These are phyloP conservation scores for Achroia grisella DNA, from an alignment of 1,140 invertebrate genomes.

Conservation along the genomic window DNA sequence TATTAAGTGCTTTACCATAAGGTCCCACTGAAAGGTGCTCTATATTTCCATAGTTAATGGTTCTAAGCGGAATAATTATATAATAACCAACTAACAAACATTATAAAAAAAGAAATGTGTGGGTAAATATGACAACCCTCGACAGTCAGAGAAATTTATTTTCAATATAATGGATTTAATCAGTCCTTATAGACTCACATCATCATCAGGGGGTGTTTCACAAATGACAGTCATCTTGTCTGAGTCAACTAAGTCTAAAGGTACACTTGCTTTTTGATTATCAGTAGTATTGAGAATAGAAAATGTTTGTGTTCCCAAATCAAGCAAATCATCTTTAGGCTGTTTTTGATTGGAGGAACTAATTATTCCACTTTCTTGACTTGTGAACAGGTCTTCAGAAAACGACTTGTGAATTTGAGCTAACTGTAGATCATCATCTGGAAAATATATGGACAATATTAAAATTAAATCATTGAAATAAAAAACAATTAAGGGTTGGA, in stretches of 20 bases:
- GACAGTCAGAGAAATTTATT: too few relatives aligned
- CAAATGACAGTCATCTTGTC: conserved; percentile 25
- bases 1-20: too few relatives aligned
- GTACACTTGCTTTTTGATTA: conserved; percentile 3
- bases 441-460: too few relatives aligned
- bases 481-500: too few relatives aligned
- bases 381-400: conserved; percentile 48
- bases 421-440: conserved; percentile 53
- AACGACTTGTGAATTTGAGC: conserved; percentile 39
- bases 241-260: conserved; percentile 8
- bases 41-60: too few relatives aligned
- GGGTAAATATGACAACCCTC: too few relatives aligned
- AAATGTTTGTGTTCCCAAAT: conserved; percentile 44
- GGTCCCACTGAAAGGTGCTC: too few relatives aligned
- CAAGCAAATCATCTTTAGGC: conserved; percentile 9
- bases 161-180: too few relatives aligned
- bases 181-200: conserved; percentile 31
- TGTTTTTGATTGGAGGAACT: not conserved
- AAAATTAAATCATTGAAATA: conserved; percentile 1
- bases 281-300: conserved; percentile 32
- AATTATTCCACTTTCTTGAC: conserved; percentile 24
- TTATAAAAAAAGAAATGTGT: too few relatives aligned
- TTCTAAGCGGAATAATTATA: too few relatives aligned
- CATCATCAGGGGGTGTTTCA: conserved; percentile 28
- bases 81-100: too few relatives aligned